Base-by-base conservation (phyloP, 2,113 vertebrate genomes). In the Entomyzon cyanotis region DNA sequence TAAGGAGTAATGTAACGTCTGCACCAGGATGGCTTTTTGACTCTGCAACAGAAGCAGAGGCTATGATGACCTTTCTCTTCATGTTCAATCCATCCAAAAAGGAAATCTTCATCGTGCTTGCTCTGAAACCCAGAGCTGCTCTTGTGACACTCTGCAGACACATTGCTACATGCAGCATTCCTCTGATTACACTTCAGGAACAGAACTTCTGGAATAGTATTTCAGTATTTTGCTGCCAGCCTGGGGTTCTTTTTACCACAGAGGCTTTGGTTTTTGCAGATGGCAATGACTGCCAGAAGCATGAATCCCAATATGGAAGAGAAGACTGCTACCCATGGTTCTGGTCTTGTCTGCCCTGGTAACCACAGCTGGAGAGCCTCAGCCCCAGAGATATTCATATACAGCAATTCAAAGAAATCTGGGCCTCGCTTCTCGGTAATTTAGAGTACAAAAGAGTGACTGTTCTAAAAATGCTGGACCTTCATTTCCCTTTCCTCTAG, bases 401-500 rank as follows among this genome's bases (percentile, higher is more conserved):
- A 33, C 24, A 65, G 19, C 1, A 1, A 79, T 41, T 79, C 67
- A 80, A 23, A 84, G 79, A 90, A 88, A 76, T 37, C 11, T 10
- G 25, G 52, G 52, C 41, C 71, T 76, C 1, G 0, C 27, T 90
- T 84, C 64, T 77, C 44, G 63, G 68, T 44, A 95, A 77, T 84
- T 53, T 19, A 77, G 59, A n/a, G 59, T 63, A 94, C 41, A 75
- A 77, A 94, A n/a, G 27, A 80, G 20, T 11, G 46, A 70, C 56
- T 55, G 12, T 79, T 95, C 74, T 68, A 71, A 87, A 91, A 94
- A 82, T 27, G 14, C 13, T 65, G 77, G 63, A 65, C 46, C 62
- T 93, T 81, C 23, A 79, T 82, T 95, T 94, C 81, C 74, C 60
- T 79, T 91, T 91, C 58, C 28, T 87, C 74, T 64, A 59, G 56